Conservation (phyloP, 1,140 invertebrate genomes). For the Drosophila nannoptera region DNA sequence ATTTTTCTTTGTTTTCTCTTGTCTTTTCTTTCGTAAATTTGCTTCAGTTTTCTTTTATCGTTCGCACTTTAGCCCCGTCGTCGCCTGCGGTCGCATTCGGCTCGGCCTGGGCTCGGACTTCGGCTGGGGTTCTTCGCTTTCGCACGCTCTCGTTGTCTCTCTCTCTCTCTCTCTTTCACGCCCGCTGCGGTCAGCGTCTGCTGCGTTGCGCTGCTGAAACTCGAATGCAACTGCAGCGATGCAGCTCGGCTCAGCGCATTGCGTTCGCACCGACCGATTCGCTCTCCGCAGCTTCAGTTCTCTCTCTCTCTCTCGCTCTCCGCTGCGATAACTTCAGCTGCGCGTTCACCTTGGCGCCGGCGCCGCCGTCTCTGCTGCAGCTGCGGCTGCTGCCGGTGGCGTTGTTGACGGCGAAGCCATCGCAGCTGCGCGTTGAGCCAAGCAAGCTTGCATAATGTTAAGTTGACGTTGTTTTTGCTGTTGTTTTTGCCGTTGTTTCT, state of each 20-base stretch:
- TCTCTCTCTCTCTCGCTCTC: background rate
- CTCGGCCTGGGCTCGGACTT: constrained; percentile 16
- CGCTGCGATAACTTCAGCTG: constrained; percentile 12
- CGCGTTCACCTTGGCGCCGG: constrained; percentile 38
- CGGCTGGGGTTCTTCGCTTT: constrained; percentile 4
- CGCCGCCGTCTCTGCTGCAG: constrained; percentile 28
- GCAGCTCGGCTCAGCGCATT: constrained; percentile 33
- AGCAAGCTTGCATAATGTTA: constrained; percentile 46
- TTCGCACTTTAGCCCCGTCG: constrained; percentile 23
- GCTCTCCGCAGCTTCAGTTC: constrained; percentile 3
- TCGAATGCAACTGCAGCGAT: constrained; percentile 58
- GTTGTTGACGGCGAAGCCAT: constrained; percentile 28
- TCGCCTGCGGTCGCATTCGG: constrained; percentile 25
- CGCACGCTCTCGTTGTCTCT: constrained; percentile 3
- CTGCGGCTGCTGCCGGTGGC: constrained; percentile 33
- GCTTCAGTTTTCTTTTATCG: constrained; percentile 12
- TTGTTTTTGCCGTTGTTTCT: background rate
- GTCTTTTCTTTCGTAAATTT: background rate
- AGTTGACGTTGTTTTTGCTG: constrained; percentile 19
- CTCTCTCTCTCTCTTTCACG: constrained; percentile 56
- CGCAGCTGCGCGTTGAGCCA: constrained; percentile 64
- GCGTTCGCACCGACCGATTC: constrained; percentile 22
- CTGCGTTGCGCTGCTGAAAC: constrained; percentile 76
- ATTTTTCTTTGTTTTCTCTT: background rate
- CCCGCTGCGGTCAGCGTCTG: constrained; percentile 80